These are phyloP conservation scores for Upupa epops DNA, from an alignment of 2,113 vertebrate genomes.

Conservation along the genomic window DNA sequence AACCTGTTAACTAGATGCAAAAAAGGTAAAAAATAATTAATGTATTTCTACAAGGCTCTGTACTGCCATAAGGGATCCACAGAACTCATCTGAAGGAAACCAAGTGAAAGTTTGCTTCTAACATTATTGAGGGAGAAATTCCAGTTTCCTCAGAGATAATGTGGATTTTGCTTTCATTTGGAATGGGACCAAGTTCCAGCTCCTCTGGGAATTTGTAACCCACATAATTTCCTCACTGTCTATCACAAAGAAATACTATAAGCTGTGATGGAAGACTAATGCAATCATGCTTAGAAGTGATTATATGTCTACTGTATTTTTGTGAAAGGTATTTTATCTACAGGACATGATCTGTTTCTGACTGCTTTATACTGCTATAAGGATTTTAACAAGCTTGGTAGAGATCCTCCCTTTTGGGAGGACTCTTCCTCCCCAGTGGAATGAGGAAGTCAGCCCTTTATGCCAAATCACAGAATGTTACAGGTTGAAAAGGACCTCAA, in stretches of 20 bases:
- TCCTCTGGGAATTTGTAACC: background rate
- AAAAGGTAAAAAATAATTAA: background rate
- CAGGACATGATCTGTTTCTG: background rate
- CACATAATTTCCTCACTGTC: background rate
- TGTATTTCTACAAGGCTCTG: background rate
- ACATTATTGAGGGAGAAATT: background rate
- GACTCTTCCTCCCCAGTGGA: background rate
- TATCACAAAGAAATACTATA: background rate
- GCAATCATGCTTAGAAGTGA: background rate
- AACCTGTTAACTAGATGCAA: background rate
- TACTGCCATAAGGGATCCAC: background rate
- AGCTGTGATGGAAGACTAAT: background rate
- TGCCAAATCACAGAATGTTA: too few relatives aligned
- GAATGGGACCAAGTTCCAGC: background rate
- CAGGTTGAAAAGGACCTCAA: too few relatives aligned
- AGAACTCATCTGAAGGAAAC: background rate
- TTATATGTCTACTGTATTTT: background rate
- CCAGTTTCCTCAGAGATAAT: background rate
- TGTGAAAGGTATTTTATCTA: background rate
- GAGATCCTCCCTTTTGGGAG: background rate
- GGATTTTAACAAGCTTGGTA: background rate
- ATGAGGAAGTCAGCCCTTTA: background rate
- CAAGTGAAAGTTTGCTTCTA: background rate
- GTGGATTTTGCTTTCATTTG: background rate
- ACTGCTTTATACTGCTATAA: background rate